Conservation (phyloP, 2,888 invertebrate species). For the Cinara cedri region DNA sequence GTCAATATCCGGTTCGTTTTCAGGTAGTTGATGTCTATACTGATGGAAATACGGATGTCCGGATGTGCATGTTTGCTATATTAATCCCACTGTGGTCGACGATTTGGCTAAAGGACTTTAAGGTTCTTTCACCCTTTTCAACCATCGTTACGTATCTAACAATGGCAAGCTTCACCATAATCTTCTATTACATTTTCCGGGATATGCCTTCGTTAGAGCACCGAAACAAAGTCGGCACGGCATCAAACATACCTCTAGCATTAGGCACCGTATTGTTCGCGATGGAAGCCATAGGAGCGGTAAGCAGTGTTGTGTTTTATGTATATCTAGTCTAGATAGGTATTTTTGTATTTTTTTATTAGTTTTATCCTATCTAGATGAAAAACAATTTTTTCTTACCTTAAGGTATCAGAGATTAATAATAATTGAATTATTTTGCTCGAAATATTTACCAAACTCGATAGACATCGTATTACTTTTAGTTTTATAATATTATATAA, state of each 20-base stretch:
- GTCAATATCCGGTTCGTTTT: background rate
- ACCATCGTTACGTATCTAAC: slow-evolving; percentile 86
- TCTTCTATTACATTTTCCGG: slow-evolving; percentile 82
- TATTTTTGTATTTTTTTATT: too few species aligned
- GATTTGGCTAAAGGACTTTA: slow-evolving; percentile 82
- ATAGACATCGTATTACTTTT: too few species aligned
- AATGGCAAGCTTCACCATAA: slow-evolving; percentile 80
- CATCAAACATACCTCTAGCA: slow-evolving; percentile 81
- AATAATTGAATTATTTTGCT: too few species aligned
- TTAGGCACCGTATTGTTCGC: slow-evolving; percentile 96
- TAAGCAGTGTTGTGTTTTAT: too few species aligned
- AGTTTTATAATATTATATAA: too few species aligned
- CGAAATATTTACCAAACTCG: too few species aligned
- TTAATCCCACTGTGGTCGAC: slow-evolving; percentile 70
- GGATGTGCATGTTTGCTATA: slow-evolving; percentile 60
- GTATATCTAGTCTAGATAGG: too few species aligned
- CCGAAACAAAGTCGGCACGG: slow-evolving; percentile 70
- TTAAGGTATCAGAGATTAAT: too few species aligned
- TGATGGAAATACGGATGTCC: slow-evolving; percentile 48
- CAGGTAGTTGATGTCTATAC: slow-evolving; percentile 43
- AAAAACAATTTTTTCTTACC: too few species aligned
- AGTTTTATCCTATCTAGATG: too few species aligned
- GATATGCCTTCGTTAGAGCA: slow-evolving; percentile 71
- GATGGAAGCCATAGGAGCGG: slow-evolving; percentile 90
- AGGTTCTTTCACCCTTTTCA: slow-evolving; percentile 87